A percentile compares a stretch with the other conserved stretches of the same genome.
These are phyloP conservation scores for Muscina levida DNA, from an alignment of 2,888 invertebrate species.

Conservation along the genomic window DNA sequence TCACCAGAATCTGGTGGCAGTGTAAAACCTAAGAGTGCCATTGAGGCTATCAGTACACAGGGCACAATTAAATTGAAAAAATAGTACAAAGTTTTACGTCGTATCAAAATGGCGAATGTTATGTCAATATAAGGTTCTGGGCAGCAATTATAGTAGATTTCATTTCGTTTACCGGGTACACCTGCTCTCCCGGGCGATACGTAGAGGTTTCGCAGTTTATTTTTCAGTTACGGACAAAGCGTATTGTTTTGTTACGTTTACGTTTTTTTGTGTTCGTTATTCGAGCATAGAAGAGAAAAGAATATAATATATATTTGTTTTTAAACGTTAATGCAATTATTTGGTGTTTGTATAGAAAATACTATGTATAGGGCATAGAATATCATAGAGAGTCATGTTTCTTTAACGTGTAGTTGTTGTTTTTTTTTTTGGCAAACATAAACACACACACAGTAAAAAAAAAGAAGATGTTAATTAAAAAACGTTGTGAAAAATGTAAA, in stretches of 20 bases:
- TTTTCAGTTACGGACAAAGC: slow-evolving; percentile 3
- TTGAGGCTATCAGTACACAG: slow-evolving; percentile 98
- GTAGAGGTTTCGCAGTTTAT: background rate
- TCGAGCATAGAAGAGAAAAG: slow-evolving; percentile 12
- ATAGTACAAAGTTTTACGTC: slow-evolving; percentile 98
- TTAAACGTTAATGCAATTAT: background rate
- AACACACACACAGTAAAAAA: too few species aligned
- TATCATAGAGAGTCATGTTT: slow-evolving; percentile 3
- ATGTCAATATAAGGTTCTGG: slow-evolving; percentile 99
- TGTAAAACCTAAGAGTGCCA: slow-evolving; percentile 98
- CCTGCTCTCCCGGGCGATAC: slow-evolving; percentile 81
- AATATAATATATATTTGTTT: slow-evolving; percentile 25
- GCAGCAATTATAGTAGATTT: slow-evolving; percentile 98
- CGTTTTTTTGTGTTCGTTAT: slow-evolving; percentile 19
- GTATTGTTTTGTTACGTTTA: slow-evolving; percentile 5
- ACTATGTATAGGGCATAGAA: too few species aligned
- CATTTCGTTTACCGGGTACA: slow-evolving; percentile 95
- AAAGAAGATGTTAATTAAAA: slow-evolving; percentile 35
- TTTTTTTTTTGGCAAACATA: slow-evolving; percentile 17
- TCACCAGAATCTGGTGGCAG: slow-evolving; percentile 99
- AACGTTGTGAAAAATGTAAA: slow-evolving; percentile 33
- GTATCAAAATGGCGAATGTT: slow-evolving; percentile 97
- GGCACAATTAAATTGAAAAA: slow-evolving; percentile 99
- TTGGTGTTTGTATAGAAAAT: background rate
- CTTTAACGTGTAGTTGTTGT: slow-evolving; percentile 5